Evolutionary conservation across 2,113 vertebrate genomes (phyloP).

Genomic region (Pao palembangensis): DNA sequence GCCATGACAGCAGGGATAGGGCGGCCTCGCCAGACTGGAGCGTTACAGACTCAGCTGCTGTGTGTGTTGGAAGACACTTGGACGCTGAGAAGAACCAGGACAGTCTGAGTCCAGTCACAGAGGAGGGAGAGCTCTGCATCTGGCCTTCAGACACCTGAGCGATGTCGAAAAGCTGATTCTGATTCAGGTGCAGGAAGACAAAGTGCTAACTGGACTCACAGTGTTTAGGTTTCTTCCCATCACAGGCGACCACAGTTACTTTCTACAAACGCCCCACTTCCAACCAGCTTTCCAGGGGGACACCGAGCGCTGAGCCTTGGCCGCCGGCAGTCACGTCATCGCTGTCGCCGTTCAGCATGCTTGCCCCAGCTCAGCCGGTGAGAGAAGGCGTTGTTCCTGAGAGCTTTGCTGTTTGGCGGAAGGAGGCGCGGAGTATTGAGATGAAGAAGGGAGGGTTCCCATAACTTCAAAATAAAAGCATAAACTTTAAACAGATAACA

Average conservation of each 20-base stretch:
- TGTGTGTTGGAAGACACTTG: constrained; percentile 32
- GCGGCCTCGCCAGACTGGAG: constrained; percentile 5
- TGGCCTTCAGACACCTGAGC: constrained; percentile 1
- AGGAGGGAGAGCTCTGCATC: background rate
- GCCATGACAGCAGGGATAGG: background rate
- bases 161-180: background rate
- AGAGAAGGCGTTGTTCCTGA: constrained; percentile 77
- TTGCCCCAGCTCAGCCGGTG: constrained; percentile 58
- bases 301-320: background rate
- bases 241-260: constrained; percentile 3
- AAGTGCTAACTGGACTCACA: background rate
- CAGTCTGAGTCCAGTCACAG: constrained; percentile 2
- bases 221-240: background rate
- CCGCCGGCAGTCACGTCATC: constrained; percentile 64
- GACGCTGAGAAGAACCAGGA: constrained; percentile 13
- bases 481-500: constrained; percentile 36
- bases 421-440: constrained; percentile 52
- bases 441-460: constrained; percentile 19
- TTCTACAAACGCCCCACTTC: background rate
- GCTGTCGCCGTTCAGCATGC: constrained; percentile 57
- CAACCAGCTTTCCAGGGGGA: constrained; percentile 3
- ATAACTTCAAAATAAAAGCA: constrained; percentile 44
- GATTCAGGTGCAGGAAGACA: background rate
- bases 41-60: constrained; percentile 10
- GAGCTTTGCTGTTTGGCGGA: constrained; percentile 70